Conservation (phyloP, 2,888 invertebrate species). For the Aleiodes alternator region DNA sequence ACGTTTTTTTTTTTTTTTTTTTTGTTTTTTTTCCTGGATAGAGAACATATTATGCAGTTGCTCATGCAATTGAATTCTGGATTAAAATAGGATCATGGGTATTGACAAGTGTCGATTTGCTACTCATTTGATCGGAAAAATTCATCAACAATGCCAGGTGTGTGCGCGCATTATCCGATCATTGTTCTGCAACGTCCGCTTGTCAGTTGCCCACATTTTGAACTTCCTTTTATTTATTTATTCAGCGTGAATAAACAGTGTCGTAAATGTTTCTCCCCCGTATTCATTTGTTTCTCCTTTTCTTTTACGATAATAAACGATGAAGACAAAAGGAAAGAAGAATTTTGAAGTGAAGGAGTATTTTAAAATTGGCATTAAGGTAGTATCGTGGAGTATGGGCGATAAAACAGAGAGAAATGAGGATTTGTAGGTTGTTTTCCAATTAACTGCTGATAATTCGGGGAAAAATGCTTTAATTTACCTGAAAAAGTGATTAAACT, state of each 20-base stretch:
- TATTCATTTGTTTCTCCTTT: not conserved
- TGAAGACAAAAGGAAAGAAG: too few species aligned
- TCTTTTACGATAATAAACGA: too few species aligned
- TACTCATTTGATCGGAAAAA: constrained; percentile 25
- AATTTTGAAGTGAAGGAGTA: too few species aligned
- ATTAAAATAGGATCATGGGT: not conserved
- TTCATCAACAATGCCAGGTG: constrained; percentile 19
- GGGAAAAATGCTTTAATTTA: too few species aligned
- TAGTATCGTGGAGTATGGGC: too few species aligned
- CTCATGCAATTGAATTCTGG: not conserved
- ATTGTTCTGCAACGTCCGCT: constrained; percentile 21
- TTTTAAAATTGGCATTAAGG: too few species aligned
- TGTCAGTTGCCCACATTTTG: not conserved
- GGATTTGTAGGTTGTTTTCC: too few species aligned
- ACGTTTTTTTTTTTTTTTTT: not conserved
- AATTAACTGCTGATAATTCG: too few species aligned
- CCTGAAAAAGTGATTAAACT: too few species aligned
- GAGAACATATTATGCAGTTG: not conserved
- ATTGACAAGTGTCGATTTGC: constrained; percentile 15
- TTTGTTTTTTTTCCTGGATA: not conserved
- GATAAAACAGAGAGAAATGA: too few species aligned
- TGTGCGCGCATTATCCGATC: not conserved
- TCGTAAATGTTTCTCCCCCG: too few species aligned
- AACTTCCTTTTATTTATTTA: constrained; percentile 21
- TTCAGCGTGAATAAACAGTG: not conserved